Conservation (phyloP, 2,797 vertebrate species). For the Typhlichthys eigenmanni region DNA sequence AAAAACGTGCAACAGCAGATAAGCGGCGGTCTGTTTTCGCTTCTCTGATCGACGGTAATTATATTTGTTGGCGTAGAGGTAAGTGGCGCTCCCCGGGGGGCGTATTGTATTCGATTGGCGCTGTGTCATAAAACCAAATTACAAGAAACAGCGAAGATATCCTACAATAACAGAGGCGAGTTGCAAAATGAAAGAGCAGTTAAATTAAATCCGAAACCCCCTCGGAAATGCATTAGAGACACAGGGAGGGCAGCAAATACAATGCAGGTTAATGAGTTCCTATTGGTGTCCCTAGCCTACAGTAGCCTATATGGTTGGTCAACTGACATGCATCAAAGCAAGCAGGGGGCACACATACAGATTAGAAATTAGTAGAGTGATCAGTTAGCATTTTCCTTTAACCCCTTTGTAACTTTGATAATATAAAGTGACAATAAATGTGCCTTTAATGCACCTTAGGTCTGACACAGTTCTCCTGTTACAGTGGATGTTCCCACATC, state of each 20-base stretch:
- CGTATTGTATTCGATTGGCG: conserved; percentile 69
- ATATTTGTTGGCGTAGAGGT: conserved; percentile 71
- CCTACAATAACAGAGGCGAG: conserved; percentile 74
- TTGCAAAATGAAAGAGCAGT: conserved; percentile 72
- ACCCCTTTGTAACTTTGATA: conserved; percentile 42
- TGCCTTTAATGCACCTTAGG: conserved; percentile 57
- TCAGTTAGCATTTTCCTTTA: conserved; percentile 20
- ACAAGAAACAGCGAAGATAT: conserved; percentile 78
- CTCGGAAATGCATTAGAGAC: conserved; percentile 74
- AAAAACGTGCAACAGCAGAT: conserved; percentile 71
- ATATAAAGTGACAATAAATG: conserved; percentile 53
- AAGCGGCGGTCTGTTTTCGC: conserved; percentile 82
- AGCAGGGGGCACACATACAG: conserved; percentile 9
- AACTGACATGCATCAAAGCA: conserved; percentile 23
- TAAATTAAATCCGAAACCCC: conserved; percentile 64
- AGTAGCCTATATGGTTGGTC: conserved; percentile 55
- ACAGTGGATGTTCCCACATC: conserved; percentile 56
- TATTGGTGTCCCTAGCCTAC: conserved; percentile 49
- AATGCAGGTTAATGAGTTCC: conserved; percentile 72
- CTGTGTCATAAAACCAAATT: conserved; percentile 72
- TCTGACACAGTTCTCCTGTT: conserved; percentile 50
- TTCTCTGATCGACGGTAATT: conserved; percentile 73
- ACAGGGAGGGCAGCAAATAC: conserved; percentile 65
- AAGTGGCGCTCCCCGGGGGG: conserved; percentile 71
- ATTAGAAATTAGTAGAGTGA: conserved; percentile 53